Percentiles rank a stretch among this genome's conserved stretches.
These are phyloP conservation scores for Aphelenchoides besseyi DNA, from an alignment of 1,140 invertebrate species.

Conservation along the genomic window DNA sequence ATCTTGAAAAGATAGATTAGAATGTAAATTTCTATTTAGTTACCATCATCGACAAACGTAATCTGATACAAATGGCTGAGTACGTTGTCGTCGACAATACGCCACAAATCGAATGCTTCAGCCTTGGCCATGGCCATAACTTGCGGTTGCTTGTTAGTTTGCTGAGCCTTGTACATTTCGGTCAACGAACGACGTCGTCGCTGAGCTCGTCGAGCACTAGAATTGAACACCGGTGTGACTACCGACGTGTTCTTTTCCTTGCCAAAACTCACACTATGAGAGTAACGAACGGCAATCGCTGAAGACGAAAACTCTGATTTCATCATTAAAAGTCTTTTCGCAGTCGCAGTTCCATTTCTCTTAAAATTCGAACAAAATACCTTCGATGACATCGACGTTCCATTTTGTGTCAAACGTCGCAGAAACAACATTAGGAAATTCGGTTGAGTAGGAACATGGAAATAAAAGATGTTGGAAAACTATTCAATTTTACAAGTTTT, in stretches of 20 bases:
- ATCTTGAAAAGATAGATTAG: conserved; percentile 17
- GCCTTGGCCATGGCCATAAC: conserved; percentile 9
- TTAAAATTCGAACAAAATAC: too few species aligned
- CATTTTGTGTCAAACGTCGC: too few species aligned
- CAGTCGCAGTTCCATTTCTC: too few species aligned
- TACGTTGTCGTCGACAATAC: background rate
- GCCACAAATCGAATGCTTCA: conserved; percentile 25
- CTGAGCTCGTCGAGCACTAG: background rate
- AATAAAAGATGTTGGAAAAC: too few species aligned
- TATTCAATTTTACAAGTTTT: too few species aligned
- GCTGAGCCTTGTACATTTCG: background rate
- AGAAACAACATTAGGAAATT: too few species aligned
- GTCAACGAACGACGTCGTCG: conserved; percentile 5
- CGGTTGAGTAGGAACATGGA: too few species aligned
- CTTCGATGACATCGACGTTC: too few species aligned
- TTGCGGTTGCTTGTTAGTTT: conserved; percentile 3
- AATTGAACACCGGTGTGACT: background rate
- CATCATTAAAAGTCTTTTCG: too few species aligned
- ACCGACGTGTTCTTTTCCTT: background rate
- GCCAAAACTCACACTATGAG: too few species aligned
- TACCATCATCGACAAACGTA: conserved; percentile 31
- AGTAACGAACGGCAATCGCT: background rate
- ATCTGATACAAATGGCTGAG: conserved; percentile 19
- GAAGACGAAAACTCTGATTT: background rate
- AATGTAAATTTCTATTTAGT: too few species aligned